phyloP scores from a whole-genome alignment of 1,140 invertebrate genomes.

The Pteromalus puparum region DNA sequence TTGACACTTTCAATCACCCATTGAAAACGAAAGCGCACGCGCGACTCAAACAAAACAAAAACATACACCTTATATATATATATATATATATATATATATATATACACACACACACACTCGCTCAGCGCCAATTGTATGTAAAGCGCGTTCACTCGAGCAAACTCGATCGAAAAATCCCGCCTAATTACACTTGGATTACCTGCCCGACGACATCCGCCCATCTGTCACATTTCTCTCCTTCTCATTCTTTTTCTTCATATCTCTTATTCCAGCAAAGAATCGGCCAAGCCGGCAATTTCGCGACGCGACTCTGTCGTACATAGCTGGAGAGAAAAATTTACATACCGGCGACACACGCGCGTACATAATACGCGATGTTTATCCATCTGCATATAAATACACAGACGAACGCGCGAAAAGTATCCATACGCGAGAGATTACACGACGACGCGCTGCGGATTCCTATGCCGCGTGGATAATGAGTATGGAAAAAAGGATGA shows the following conservation, averaged over 20 bases:
- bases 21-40: background rate
- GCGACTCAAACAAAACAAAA: background rate
- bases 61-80: background rate
- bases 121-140: constrained; percentile 1
- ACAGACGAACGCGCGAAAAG: constrained; percentile 4
- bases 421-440: background rate
- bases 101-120: too few species aligned
- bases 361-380: background rate
- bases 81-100: too few species aligned
- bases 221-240: background rate
- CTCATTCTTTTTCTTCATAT: background rate
- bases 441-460: background rate
- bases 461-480: background rate
- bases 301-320: background rate
- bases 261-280: background rate
- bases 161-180: constrained; percentile 17
- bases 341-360: background rate
- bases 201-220: background rate
- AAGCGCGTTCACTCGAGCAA: background rate
- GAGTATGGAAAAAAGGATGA: constrained; percentile 4
- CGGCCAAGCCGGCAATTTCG: background rate
- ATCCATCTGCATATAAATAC: constrained; percentile 20
- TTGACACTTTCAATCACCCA: background rate
- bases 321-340: background rate
- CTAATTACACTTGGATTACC: constrained; percentile 5